A percentile compares a stretch with the other conserved stretches of the same genome.
phyloP scores from a whole-genome alignment of 2,888 invertebrate genomes.

The Tubulanus polymorphus region DNA sequence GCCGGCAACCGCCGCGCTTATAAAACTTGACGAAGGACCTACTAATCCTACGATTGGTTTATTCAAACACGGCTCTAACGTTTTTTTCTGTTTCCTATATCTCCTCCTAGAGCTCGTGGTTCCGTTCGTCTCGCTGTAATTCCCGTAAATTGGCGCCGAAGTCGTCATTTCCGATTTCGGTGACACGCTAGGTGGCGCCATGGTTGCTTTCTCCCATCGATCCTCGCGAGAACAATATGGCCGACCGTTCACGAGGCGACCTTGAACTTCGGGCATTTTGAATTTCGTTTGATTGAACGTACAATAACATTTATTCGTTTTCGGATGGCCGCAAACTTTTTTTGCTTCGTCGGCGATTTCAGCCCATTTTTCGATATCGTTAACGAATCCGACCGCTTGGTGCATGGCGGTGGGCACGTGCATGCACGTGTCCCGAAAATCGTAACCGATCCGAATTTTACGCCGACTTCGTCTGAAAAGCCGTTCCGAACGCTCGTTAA shows the following conservation, averaged over 20 bases:
- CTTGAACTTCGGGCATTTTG: too few species aligned
- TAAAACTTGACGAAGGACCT: not conserved
- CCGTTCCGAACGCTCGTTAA: not conserved
- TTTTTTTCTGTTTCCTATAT: too few species aligned
- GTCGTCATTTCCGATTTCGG: not conserved
- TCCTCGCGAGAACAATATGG: too few species aligned
- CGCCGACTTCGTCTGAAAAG: too few species aligned
- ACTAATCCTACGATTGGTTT: constrained; percentile 3
- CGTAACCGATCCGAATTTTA: constrained; percentile 2
- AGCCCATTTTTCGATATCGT: not conserved
- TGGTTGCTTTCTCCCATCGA: too few species aligned
- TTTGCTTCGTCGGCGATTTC: not conserved
- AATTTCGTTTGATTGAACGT: too few species aligned
- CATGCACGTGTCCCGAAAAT: constrained; percentile 4
- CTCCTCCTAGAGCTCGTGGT: too few species aligned
- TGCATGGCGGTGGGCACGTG: not conserved
- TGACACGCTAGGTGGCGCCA: not conserved
- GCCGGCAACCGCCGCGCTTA: not conserved
- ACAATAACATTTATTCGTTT: too few species aligned
- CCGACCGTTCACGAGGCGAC: too few species aligned
- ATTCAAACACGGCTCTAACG: not conserved
- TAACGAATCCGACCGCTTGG: constrained; percentile 4
- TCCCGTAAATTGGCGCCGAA: not conserved
- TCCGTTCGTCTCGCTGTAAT: not conserved
- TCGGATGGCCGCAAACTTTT: too few species aligned